Base-by-base conservation (phyloP, 2,888 invertebrate genomes). In the Stenodera caucasica region DNA sequence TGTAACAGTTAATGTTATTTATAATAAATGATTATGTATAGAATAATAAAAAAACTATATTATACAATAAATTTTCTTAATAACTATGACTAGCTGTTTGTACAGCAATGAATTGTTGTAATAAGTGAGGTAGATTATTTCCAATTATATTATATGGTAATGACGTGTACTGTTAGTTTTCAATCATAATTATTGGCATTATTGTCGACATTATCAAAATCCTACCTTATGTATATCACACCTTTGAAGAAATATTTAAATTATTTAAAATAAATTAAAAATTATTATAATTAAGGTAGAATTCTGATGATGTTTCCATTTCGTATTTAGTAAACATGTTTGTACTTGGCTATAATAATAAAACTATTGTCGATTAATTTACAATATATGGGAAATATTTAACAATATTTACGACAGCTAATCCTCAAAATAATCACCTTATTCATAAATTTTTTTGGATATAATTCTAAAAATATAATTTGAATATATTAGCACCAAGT, bases 31-130 rank as follows among this genome's bases (percentile, higher is more conserved):
- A 67, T 35, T 65, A 59, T 63, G 58, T 65, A 66, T 60, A 63
- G 71, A 73, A 35, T 2, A 12, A 35, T 72, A 73, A 69, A 74
- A 72, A 72, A 70, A 69, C 67, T 70, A 70, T 69, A 66, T 64
- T 66, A 62, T 65, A 68, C 53, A 64, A 69, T 64, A 69, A 66
- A 70, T 66, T 70, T 68, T 72, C 77, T 79, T 77, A 78, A 67
- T 68, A 77, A 73, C 80, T 80, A 80, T 80, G 80, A 80, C 80
- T 80, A 80, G 80, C 80, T 80, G 80, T 77, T 78, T 78, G 77
- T 80, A 80, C 80, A 80, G 80, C 80, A 80, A 78, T 78, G 77
- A 74, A 78, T 78, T 80, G 79, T 80, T 79, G 77, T 76, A 77
- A 75, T 18, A 21, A 75, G 77, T 80, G 80, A 80, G 80, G 80